Conservation (phyloP, 1,140 invertebrate genomes). For the Cepaea nemoralis region DNA sequence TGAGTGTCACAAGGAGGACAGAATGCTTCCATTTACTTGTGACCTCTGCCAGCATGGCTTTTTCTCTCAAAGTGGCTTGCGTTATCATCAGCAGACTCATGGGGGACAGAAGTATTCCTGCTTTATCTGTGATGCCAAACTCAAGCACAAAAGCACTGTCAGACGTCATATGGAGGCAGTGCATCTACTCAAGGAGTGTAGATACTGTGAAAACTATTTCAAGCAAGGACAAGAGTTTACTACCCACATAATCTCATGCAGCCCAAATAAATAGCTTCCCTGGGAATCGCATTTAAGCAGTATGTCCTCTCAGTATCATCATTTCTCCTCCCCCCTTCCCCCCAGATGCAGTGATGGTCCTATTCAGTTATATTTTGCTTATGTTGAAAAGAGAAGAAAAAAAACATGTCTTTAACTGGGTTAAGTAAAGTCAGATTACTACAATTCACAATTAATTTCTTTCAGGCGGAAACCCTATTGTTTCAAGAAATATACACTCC, state of each 20-base stretch:
- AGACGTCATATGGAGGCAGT: constrained; percentile 29
- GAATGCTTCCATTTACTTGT: constrained; percentile 37
- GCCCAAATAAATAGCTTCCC: background rate
- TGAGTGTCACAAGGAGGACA: constrained; percentile 11
- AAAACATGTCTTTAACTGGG: background rate
- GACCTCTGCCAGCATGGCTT: constrained; percentile 27
- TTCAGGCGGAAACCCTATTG: background rate
- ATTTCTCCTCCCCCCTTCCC: too few relatives aligned
- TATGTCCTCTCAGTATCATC: too few relatives aligned
- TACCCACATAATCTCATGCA: constrained; percentile 26
- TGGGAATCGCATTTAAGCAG: background rate
- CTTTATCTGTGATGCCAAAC: constrained; percentile 31
- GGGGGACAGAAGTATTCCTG: constrained; percentile 11
- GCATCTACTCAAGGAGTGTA: constrained; percentile 35
- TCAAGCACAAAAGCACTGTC: constrained; percentile 35
- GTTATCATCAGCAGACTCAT: constrained; percentile 13
- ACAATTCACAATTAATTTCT: constrained; percentile 7
- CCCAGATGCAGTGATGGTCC: too few relatives aligned
- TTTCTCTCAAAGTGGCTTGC: constrained; percentile 19
- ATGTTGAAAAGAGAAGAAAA: background rate
- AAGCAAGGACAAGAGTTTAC: constrained; percentile 32
- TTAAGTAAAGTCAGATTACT: background rate
- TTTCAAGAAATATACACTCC: background rate
- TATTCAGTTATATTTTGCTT: background rate
- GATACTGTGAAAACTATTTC: constrained; percentile 27